Evolutionary conservation across 2,113 vertebrate species (phyloP).

Genomic region (Calyptomena viridis): DNA sequence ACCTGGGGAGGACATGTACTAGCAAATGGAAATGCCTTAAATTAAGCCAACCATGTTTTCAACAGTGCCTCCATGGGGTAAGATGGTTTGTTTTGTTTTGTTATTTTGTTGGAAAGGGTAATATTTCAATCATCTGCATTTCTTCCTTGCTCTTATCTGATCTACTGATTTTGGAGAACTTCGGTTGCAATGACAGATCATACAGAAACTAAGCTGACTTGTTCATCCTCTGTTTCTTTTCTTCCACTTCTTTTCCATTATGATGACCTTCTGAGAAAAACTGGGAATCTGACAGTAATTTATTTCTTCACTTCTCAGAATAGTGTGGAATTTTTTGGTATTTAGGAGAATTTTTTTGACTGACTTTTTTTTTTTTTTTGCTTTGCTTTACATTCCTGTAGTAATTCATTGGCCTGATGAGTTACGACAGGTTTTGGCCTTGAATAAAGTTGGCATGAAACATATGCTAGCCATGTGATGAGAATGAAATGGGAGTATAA

Average conservation of each 20-base stretch:
- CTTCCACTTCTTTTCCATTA: not conserved
- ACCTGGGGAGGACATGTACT: not conserved
- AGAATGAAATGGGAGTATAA: conserved; percentile 37
- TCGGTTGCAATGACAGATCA: not conserved
- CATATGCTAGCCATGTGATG: conserved; percentile 49
- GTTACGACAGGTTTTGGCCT: conserved; percentile 27
- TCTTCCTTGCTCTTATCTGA: not conserved
- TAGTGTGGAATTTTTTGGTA: not conserved
- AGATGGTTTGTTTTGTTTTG: not conserved
- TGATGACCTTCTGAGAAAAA: not conserved
- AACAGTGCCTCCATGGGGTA: not conserved
- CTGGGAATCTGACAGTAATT: not conserved
- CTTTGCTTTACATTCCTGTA: not conserved
- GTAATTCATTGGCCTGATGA: conserved; percentile 31
- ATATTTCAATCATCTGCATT: not conserved
- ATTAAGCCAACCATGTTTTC: not conserved
- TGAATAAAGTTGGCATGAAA: conserved; percentile 39
- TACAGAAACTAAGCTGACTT: not conserved
- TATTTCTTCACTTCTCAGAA: not conserved
- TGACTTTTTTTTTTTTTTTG: not conserved
- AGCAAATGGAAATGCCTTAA: not conserved
- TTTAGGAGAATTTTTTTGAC: not conserved
- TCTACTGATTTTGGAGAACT: not conserved
- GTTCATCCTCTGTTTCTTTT: not conserved
- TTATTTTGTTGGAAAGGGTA: not conserved